These are phyloP conservation scores for Carapus acus DNA, from an alignment of 2,797 vertebrate genomes.

Conservation along the genomic window DNA sequence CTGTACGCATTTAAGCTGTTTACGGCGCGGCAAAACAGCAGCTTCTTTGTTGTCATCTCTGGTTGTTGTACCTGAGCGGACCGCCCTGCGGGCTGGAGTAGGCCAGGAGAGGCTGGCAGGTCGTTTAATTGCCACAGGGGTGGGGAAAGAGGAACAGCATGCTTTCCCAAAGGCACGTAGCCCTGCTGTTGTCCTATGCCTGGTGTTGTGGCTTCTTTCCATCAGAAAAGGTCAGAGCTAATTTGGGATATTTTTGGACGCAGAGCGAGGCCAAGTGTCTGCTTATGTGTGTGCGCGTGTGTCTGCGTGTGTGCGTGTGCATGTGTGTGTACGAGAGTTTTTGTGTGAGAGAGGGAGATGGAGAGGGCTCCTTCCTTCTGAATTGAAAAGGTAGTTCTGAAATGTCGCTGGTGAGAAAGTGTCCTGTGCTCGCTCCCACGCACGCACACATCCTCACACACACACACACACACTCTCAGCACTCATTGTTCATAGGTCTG, in stretches of 20 bases:
- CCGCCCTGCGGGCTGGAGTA: constrained; percentile 57
- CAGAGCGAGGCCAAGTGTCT: constrained; percentile 21
- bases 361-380: constrained; percentile 40
- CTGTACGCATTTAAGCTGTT: constrained; percentile 34
- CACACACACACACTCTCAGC: neutral
- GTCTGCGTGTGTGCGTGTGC: constrained; percentile 13
- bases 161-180: constrained; percentile 48
- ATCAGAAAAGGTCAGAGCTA: constrained; percentile 67
- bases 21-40: constrained; percentile 35
- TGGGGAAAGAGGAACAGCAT: constrained; percentile 26
- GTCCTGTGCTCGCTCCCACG: too few relatives aligned
- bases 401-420: constrained; percentile 39
- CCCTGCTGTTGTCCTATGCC: constrained; percentile 29
- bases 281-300: neutral
- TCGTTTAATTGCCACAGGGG: constrained; percentile 49
- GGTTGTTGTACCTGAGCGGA: constrained; percentile 57
- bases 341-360: constrained; percentile 7
- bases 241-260: constrained; percentile 65
- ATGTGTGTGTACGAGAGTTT: constrained; percentile 12
- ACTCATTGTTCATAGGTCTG: neutral
- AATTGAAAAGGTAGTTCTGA: constrained; percentile 23
- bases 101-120: constrained; percentile 33
- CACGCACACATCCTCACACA: neutral
- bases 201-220: constrained; percentile 52
- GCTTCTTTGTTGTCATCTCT: constrained; percentile 57